Evolutionary conservation across 2,797 vertebrate genomes (phyloP), one percentile per base, ranked within the genome.

Genomic region (Knipowitschia caucasica): DNA sequence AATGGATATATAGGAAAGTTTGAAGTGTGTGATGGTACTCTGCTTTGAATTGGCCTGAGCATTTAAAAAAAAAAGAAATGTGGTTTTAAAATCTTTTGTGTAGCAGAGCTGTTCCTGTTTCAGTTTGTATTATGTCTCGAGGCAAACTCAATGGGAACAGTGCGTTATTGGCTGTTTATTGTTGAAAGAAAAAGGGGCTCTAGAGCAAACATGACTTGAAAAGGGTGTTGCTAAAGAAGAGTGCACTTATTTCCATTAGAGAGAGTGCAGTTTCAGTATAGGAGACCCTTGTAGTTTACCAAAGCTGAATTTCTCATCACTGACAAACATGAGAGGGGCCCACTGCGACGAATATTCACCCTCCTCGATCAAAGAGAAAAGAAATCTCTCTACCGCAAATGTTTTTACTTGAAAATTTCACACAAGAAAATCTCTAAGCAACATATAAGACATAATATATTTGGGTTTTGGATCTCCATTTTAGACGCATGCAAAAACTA

Each of bases 381-480:
- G 2, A 29, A 17, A 27, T 46, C 23, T 87, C 23, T 87, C 79
- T 88, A 72, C 79, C 77, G 78, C 56, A 75, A 68, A 68, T 83
- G 71, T 67, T 77, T 75, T 88, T 86, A 85, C 82, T 88, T 86
- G 80, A 85, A 80, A 77, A 58, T 42, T 59, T 44, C 23, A 43
- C 40, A n/a, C 20, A 49, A 62, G 80, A 89, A 47, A 49, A n/a
- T 46, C 64, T 88, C 78, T 81, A 64, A 77, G 72, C 91, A 82
- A 88, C 81, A 91, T 88, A 45, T n/a, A n/a, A n/a, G n/a, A n/a
- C n/a, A n/a, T n/a, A 49, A 17, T 49, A 88, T 86, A 92, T 91
- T 93, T 93, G 93, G 92, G 90, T 95, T 95, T n/a, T 76, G 89
- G 92, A 89, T 94, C 93, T 95, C 93, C 93, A 95, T 94, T 94